These are phyloP conservation scores for Sceliomorpha sp. DNA, from an alignment of 2,888 invertebrate species.

Conservation along the genomic window DNA sequence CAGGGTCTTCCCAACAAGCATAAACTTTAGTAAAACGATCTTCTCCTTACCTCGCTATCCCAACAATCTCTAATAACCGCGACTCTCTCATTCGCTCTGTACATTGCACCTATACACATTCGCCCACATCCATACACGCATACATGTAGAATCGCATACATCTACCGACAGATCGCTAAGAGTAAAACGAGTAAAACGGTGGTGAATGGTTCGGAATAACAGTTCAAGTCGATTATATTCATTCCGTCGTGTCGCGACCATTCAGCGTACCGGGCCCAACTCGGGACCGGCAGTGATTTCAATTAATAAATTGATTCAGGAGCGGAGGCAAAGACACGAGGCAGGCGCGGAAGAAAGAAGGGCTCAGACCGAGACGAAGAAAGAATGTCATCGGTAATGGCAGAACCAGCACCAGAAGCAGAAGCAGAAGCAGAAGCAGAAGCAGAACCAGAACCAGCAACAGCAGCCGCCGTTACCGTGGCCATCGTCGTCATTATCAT, in stretches of 20 bases:
- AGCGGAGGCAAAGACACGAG: constrained; percentile 60
- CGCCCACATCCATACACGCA: too few relatives aligned
- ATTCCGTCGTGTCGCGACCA: constrained; percentile 48
- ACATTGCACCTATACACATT: too few relatives aligned
- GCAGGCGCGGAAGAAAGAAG: constrained; percentile 53
- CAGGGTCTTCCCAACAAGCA: too few relatives aligned
- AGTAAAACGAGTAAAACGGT: too few relatives aligned
- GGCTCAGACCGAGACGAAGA: constrained; percentile 39
- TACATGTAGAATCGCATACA: constrained; percentile 5
- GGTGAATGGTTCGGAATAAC: constrained; percentile 49
- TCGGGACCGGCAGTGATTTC: constrained; percentile 72
- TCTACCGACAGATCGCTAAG: constrained; percentile 8
- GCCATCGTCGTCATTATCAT: constrained; percentile 21
- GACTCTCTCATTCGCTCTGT: too few relatives aligned
- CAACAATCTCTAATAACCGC: too few relatives aligned
- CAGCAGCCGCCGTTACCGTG: constrained; percentile 8
- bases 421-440: too few relatives aligned
- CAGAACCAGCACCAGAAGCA: constrained; percentile 3
- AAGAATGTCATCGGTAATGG: constrained; percentile 36
- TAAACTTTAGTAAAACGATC: too few relatives aligned
- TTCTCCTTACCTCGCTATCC: too few relatives aligned
- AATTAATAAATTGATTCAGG: constrained; percentile 78
- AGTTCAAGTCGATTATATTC: constrained; percentile 33
- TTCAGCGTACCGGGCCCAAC: constrained; percentile 47
- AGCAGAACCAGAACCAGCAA: too few relatives aligned